These are phyloP conservation scores for Leucoraja ocellata DNA, from an alignment of 2,797 vertebrate genomes.

Conservation along the genomic window DNA sequence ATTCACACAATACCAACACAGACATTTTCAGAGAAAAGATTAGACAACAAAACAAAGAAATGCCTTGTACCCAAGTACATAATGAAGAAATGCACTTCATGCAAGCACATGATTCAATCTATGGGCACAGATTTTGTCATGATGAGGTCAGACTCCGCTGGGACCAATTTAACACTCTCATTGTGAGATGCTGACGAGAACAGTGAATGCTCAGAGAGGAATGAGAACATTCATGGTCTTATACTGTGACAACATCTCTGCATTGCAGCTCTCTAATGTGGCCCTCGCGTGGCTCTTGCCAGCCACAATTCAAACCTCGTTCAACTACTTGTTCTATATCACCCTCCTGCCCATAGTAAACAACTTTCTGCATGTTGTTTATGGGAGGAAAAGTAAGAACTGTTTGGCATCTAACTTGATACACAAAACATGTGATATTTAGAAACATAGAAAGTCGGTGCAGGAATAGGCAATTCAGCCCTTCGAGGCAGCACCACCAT, in stretches of 20 bases:
- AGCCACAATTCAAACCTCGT: background rate
- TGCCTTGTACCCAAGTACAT: background rate
- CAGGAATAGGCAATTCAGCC: no score
- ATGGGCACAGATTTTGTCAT: background rate
- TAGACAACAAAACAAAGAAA: background rate
- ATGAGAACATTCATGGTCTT: background rate
- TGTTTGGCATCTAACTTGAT: background rate
- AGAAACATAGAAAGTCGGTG: no score
- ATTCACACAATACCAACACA: background rate
- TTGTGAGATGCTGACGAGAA: background rate
- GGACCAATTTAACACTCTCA: conserved; percentile 25
- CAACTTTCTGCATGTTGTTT: background rate
- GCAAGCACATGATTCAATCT: background rate
- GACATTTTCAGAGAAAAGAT: background rate
- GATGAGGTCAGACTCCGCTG: conserved; percentile 16
- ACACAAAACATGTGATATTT: no score
- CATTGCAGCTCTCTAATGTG: background rate
- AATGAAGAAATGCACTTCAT: background rate
- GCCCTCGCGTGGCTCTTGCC: background rate
- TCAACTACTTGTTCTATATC: background rate
- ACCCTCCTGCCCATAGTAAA: background rate
- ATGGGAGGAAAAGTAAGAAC: background rate
- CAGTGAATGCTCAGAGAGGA: conserved; percentile 11
- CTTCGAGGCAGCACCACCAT: no score
- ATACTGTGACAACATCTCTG: background rate